phyloP scores from a whole-genome alignment of 2,888 invertebrate genomes.

The Neuroscelio doddi region DNA sequence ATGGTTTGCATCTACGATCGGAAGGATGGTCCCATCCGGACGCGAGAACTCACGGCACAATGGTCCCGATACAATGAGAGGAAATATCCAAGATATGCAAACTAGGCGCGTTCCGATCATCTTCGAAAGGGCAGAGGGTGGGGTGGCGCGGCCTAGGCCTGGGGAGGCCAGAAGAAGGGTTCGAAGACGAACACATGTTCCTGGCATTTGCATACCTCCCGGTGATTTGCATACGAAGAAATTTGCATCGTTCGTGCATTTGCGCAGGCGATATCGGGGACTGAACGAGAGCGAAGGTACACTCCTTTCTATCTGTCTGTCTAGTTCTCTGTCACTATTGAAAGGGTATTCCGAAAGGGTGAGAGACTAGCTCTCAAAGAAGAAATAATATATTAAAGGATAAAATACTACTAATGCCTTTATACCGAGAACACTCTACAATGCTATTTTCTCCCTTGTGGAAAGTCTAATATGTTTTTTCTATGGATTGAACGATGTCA shows the following conservation, averaged over 20 bases:
- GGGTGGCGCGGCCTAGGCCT: slow-evolving; percentile 42
- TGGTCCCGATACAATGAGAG: slow-evolving; percentile 70
- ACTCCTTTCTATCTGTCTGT: slow-evolving; percentile 9
- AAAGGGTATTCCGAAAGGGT: slow-evolving; percentile 58
- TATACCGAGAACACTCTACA: slow-evolving; percentile 56
- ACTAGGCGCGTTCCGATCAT: slow-evolving; percentile 68
- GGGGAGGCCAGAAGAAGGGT: slow-evolving; percentile 63
- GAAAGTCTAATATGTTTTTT: slow-evolving; percentile 65
- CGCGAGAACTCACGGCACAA: slow-evolving; percentile 60
- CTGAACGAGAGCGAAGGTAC: slow-evolving; percentile 36
- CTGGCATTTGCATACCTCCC: slow-evolving; percentile 66
- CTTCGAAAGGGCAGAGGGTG: slow-evolving; percentile 60
- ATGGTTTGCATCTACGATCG: slow-evolving; percentile 68
- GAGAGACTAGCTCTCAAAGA: slow-evolving; percentile 52
- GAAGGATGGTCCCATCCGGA: slow-evolving; percentile 60
- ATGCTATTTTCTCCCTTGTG: slow-evolving; percentile 62
- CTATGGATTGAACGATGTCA: slow-evolving; percentile 44
- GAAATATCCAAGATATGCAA: slow-evolving; percentile 72
- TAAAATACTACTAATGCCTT: slow-evolving; percentile 69
- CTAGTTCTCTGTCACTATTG: slow-evolving; percentile 50
- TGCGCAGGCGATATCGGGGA: slow-evolving; percentile 53
- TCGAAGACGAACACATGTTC: slow-evolving; percentile 70
- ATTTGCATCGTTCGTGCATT: slow-evolving; percentile 70
- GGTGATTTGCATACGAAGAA: slow-evolving; percentile 69
- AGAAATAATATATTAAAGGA: slow-evolving; percentile 70